Conservation (phyloP, 2,113 vertebrate species). For the Sphyrna mokarran region DNA sequence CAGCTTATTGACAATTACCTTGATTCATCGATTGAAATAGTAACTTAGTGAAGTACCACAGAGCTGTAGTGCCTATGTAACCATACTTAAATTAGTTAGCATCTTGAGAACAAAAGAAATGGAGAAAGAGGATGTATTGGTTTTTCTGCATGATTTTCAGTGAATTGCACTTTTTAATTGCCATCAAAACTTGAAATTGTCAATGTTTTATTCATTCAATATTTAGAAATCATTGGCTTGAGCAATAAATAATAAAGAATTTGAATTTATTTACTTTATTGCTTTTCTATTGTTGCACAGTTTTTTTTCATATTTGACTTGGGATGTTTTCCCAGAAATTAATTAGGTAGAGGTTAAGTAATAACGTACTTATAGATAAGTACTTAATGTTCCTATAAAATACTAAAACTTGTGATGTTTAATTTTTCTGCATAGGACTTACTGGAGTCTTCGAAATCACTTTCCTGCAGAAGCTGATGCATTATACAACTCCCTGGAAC, state of each 20-base stretch:
- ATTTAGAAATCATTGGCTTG: not conserved
- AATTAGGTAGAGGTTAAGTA: not conserved
- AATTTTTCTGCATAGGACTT: constrained; percentile 60
- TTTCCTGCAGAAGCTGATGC: constrained; percentile 80
- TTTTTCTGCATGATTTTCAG: constrained; percentile 6
- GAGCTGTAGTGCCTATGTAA: not conserved
- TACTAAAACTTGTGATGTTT: not conserved
- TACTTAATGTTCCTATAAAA: not conserved
- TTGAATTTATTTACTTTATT: not conserved
- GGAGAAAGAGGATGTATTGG: not conserved
- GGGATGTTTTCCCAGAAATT: not conserved
- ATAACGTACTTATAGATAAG: not conserved
- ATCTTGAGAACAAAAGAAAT: not conserved
- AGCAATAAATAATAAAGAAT: not conserved
- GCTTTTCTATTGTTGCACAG: not conserved
- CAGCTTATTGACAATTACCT: not conserved
- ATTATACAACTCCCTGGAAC: constrained; percentile 84
- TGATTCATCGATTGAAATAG: not conserved
- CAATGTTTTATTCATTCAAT: not conserved
- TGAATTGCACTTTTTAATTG: not conserved
- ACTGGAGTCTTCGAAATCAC: constrained; percentile 87
- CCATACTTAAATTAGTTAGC: not conserved
- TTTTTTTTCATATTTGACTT: not conserved
- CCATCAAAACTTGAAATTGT: not conserved
- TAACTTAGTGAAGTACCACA: not conserved